Percentiles rank a stretch among this genome's conserved stretches.
These are phyloP conservation scores for Gymnocephalus cernua DNA, from an alignment of 2,113 vertebrate species.

Conservation along the genomic window DNA sequence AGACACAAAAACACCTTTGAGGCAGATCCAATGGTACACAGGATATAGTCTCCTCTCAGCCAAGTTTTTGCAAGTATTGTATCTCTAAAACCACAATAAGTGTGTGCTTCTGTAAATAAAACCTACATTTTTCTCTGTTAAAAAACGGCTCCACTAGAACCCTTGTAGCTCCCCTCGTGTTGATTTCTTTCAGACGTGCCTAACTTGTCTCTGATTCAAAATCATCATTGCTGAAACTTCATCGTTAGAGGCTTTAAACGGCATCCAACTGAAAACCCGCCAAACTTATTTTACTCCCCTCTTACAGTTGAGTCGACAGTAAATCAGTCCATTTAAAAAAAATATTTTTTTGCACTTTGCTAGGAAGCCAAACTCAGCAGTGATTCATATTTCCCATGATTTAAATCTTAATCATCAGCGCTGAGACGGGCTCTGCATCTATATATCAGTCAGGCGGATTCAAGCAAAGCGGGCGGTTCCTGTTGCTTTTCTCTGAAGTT, in stretches of 20 bases:
- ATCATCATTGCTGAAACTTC: slow-evolving; percentile 31
- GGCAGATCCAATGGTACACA: slow-evolving; percentile 1
- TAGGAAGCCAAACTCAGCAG: slow-evolving; percentile 35
- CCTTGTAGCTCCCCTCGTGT: not conserved
- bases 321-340: slow-evolving; percentile 74
- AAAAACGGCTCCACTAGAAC: not conserved
- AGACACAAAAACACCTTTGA: not conserved
- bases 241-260: slow-evolving; percentile 55
- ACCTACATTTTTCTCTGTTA: not conserved
- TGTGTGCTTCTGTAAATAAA: slow-evolving; percentile 10
- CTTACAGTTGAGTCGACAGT: slow-evolving; percentile 48
- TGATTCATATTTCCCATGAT: slow-evolving; percentile 61
- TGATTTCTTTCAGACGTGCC: slow-evolving; percentile 45
- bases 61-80: slow-evolving; percentile 4
- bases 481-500: slow-evolving; percentile 57
- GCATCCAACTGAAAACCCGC: slow-evolving; percentile 58
- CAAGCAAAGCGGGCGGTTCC: slow-evolving; percentile 34
- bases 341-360: slow-evolving; percentile 50
- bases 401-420: slow-evolving; percentile 60
- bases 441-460: slow-evolving; percentile 58
- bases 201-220: slow-evolving; percentile 34
- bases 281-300: slow-evolving; percentile 54
- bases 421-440: slow-evolving; percentile 26
- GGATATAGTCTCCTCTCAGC: not conserved
- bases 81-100: not conserved